Base-by-base conservation (phyloP, 2,888 invertebrate genomes). In the Dynastes maya region DNA sequence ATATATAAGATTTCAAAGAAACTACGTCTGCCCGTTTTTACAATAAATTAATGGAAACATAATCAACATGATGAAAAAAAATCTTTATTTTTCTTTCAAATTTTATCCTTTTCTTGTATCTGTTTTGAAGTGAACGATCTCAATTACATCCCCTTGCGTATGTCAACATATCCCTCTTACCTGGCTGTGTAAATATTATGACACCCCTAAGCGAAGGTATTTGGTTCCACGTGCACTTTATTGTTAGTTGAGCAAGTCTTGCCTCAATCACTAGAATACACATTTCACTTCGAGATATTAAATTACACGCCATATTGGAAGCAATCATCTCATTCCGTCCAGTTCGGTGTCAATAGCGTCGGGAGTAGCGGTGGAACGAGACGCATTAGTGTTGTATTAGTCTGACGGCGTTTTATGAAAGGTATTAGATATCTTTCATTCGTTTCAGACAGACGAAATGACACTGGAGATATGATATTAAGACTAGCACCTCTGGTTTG, bases 211-310 rank as follows among this genome's bases (percentile, higher is more conserved):
- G 22, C 6, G 22, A 61, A 29, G 61, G 8, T 61, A 61, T 61
- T 61, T 61, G 22, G 27, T 61, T 27, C 16, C 27, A 11, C 27
- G 27, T 27, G 27, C 29, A 61, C 61, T 27, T 61, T 61, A 61
- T 9, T 45, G 45, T 45, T 11, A 45, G 45, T 9, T 11, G 11
- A 27, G 29, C 61, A 29, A 27, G 22, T 22, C 61, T 61, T 9
- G 27, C 3, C 27, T 4, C 61, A 61, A 61, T 61, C 61, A 29
- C 61, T 61, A 61, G 22, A 61, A 27, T 11, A 61, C 27, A 61
- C 27, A 61, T 61, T 27, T 61, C 61, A 61, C 61, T 61, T 61
- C 9, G 2, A 22, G 27, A 29, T 61, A 61, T 61, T 61, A 22
- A 29, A 27, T 61, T 61, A 61, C 61, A 11, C 27, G 16, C 13